These are phyloP conservation scores for Hesperia comma DNA, from an alignment of 2,888 invertebrate genomes.

Conservation along the genomic window DNA sequence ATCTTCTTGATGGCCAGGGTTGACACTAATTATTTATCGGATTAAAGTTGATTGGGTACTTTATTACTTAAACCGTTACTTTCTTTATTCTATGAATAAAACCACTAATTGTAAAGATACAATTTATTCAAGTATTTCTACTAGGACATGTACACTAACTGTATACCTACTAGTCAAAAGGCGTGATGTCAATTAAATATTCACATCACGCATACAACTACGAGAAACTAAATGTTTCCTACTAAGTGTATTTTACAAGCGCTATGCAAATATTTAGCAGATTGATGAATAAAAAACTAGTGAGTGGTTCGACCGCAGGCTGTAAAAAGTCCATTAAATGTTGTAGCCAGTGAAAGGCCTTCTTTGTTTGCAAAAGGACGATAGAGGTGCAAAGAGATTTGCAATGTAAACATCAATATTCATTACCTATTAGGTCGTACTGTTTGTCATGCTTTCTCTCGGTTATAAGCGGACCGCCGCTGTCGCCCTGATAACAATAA, in stretches of 20 bases:
- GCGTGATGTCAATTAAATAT: background rate
- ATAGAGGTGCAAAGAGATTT: conserved; percentile 37
- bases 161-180: background rate
- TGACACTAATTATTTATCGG: no score
- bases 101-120: no score
- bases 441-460: conserved; percentile 87
- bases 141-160: no score
- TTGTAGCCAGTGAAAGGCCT: conserved; percentile 40
- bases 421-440: conserved; percentile 90
- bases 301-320: conserved; percentile 6
- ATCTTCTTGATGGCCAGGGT: no score
- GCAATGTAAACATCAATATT: conserved; percentile 43
- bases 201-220: conserved; percentile 2
- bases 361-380: conserved; percentile 38
- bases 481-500: conserved; percentile 87
- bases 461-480: conserved; percentile 90
- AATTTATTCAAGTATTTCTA: no score
- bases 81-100: no score
- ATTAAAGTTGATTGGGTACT: no score
- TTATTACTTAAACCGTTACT: no score
- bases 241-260: conserved; percentile 5
- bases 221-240: conserved; percentile 1
- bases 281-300: conserved; percentile 20
- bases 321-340: conserved; percentile 20
- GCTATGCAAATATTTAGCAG: conserved; percentile 14